Percentiles rank a stretch among this genome's conserved stretches.
Conservation (phyloP, 1,140 invertebrate genomes). For the Drosophila mauritiana region DNA sequence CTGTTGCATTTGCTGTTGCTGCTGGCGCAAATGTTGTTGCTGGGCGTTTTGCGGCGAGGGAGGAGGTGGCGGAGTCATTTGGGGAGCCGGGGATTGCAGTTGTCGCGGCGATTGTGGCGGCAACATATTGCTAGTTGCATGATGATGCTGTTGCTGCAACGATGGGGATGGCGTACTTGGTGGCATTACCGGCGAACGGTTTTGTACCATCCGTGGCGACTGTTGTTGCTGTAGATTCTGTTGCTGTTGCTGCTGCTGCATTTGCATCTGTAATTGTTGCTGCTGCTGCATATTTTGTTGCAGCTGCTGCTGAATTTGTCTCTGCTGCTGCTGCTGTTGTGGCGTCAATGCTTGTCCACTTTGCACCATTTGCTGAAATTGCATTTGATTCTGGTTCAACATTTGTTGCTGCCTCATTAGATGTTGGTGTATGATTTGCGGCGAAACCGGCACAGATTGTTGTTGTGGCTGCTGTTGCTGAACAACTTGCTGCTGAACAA, state of each 20-base stretch:
- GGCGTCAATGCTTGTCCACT: slow-evolving; percentile 70
- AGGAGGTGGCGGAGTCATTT: slow-evolving; percentile 81
- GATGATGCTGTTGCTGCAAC: slow-evolving; percentile 73
- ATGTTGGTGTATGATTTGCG: slow-evolving; percentile 80
- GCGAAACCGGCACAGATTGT: slow-evolving; percentile 67
- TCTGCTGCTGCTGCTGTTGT: slow-evolving; percentile 72
- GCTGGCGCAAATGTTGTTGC: slow-evolving; percentile 81
- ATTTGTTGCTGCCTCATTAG: slow-evolving; percentile 70
- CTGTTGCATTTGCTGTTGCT: slow-evolving; percentile 63
- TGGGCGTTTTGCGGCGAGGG: slow-evolving; percentile 83
- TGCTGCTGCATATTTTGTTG: slow-evolving; percentile 65
- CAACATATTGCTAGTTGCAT: slow-evolving; percentile 56
- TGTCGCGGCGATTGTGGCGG: slow-evolving; percentile 79
- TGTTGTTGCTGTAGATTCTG: slow-evolving; percentile 75
- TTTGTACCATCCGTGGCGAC: slow-evolving; percentile 84
- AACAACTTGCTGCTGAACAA: slow-evolving; percentile 43
- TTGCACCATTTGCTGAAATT: slow-evolving; percentile 82
- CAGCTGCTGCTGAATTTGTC: slow-evolving; percentile 55
- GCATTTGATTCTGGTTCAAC: slow-evolving; percentile 76
- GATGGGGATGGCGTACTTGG: slow-evolving; percentile 66
- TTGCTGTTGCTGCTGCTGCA: slow-evolving; percentile 79
- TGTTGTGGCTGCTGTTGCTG: slow-evolving; percentile 53
- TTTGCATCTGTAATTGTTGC: slow-evolving; percentile 65
- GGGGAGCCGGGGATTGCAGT: slow-evolving; percentile 79
- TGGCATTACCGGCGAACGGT: slow-evolving; percentile 70